phyloP scores from a whole-genome alignment of 2,797 vertebrate genomes.

The Neostethus bicornis region DNA sequence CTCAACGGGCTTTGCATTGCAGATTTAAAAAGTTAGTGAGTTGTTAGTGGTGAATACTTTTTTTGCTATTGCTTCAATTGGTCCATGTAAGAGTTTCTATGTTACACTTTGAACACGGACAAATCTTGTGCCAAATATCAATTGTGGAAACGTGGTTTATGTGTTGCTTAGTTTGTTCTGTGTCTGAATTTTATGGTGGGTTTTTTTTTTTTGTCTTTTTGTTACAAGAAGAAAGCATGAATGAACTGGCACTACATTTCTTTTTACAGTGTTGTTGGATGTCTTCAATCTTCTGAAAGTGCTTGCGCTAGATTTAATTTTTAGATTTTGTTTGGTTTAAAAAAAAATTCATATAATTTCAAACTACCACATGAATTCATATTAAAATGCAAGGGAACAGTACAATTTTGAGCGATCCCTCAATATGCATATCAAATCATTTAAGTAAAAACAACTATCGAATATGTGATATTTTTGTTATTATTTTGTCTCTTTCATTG shows the following conservation, averaged over 20 bases:
- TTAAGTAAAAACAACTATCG: no score
- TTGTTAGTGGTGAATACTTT: no score
- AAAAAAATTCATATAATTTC: no score
- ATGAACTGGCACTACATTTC: constrained; percentile 75
- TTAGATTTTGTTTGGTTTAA: constrained; percentile 14
- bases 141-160: constrained; percentile 12
- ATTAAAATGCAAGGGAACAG: constrained; percentile 31
- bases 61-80: constrained; percentile 27
- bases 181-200: constrained; percentile 20
- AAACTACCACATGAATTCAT: no score
- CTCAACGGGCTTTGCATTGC: no score
- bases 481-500: constrained; percentile 13
- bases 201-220: constrained; percentile 35
- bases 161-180: constrained; percentile 47
- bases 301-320: constrained; percentile 3
- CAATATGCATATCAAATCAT: no score
- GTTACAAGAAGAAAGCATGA: constrained; percentile 14
- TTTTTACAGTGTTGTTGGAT: constrained; percentile 45
- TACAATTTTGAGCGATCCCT: no score
- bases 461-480: no score
- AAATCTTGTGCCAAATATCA: constrained; percentile 60
- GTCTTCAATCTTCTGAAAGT: constrained; percentile 42
- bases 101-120: constrained; percentile 26
- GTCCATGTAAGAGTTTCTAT: constrained; percentile 26
- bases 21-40: no score